These are phyloP conservation scores for Megaustenia siamemsis DNA, from an alignment of 2,888 invertebrate genomes.

Conservation along the genomic window DNA sequence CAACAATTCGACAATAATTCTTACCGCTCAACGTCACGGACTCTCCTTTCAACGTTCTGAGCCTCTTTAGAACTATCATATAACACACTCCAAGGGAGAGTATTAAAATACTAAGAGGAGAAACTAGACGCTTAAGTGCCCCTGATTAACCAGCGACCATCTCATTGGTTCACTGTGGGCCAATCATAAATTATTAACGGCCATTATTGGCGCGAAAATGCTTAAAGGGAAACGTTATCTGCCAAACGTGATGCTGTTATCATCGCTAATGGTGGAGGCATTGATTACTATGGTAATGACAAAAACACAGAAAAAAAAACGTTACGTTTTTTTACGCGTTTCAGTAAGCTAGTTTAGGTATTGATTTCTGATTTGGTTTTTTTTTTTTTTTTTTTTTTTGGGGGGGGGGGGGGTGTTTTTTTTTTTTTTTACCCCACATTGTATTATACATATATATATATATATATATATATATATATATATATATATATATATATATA, in stretches of 20 bases:
- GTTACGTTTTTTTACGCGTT: no score
- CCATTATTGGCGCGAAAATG: slow-evolving; percentile 18
- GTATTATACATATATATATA: no score
- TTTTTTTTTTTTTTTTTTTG: no score
- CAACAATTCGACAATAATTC: background rate
- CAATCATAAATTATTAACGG: slow-evolving; percentile 28
- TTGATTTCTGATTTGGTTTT: no score
- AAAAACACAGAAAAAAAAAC: background rate
- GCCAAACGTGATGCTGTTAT: background rate
- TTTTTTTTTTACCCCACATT: no score
- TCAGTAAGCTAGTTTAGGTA: background rate
- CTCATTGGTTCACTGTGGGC: slow-evolving; percentile 15
- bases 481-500: slow-evolving; percentile 32
- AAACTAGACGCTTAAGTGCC: background rate
- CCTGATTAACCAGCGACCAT: background rate
- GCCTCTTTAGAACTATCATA: background rate
- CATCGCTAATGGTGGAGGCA: slow-evolving; percentile 3
- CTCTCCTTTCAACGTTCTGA: background rate
- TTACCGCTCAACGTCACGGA: background rate
- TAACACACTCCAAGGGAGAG: background rate
- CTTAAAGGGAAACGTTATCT: slow-evolving; percentile 18
- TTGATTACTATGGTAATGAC: background rate
- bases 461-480: slow-evolving; percentile 13
- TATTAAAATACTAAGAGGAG: background rate
- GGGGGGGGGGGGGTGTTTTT: no score